These are phyloP conservation scores for Oryzias sinensis DNA, from an alignment of 2,797 vertebrate genomes.

Conservation along the genomic window DNA sequence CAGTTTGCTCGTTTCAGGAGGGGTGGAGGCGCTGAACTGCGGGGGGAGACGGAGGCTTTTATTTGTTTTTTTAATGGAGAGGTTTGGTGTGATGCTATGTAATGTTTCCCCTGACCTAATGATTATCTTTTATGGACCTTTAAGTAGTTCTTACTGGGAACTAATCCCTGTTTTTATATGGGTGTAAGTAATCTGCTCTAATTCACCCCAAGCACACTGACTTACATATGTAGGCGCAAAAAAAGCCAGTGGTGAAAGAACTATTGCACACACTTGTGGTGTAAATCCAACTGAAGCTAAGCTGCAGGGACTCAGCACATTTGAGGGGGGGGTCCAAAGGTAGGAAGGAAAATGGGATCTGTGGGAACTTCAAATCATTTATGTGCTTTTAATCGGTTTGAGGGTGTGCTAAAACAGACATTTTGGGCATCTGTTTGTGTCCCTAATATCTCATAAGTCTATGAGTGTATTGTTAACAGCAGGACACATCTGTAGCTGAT, in stretches of 20 bases:
- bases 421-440: conserved; percentile 57
- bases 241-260: conserved; percentile 54
- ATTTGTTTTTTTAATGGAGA: conserved; percentile 43
- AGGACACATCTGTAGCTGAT: conserved; percentile 51
- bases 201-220: conserved; percentile 65
- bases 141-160: conserved; percentile 73
- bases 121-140: conserved; percentile 74
- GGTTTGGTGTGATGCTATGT: conserved; percentile 45
- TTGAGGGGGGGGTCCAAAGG: conserved; percentile 34
- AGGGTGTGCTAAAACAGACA: conserved; percentile 64
- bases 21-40: conserved; percentile 21
- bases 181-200: conserved; percentile 78
- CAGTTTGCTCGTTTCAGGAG: conserved; percentile 41
- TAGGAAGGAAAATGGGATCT: conserved; percentile 66
- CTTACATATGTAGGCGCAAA: conserved; percentile 41
- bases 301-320: conserved; percentile 40
- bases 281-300: conserved; percentile 67
- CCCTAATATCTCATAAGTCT: conserved; percentile 55
- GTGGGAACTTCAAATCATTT: conserved; percentile 65
- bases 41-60: conserved; percentile 35
- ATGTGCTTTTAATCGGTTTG: conserved; percentile 67
- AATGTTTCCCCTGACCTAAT: conserved; percentile 55
- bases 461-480: conserved; percentile 61
- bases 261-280: conserved; percentile 57
- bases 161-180: conserved; percentile 75